phyloP scores from a whole-genome alignment of 2,888 invertebrate genomes.

The Augiades crinisus region DNA sequence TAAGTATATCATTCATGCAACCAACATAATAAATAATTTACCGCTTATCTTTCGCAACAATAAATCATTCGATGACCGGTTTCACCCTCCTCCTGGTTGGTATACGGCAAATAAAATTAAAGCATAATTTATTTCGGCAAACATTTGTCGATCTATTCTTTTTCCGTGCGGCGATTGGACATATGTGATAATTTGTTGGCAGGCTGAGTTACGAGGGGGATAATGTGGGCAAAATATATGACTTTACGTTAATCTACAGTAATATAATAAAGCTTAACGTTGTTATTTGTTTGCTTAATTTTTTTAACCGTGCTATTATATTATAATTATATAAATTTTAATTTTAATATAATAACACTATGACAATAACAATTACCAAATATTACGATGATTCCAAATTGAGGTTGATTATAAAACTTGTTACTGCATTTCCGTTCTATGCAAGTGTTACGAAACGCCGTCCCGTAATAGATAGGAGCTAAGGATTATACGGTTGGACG shows the following conservation, averaged over 20 bases:
- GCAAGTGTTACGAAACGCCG: neutral
- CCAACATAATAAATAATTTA: too few species aligned
- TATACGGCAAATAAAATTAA: conserved; percentile 45
- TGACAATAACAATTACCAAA: too few species aligned
- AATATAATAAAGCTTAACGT: neutral
- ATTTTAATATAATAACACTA: too few species aligned
- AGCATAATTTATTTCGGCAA: conserved; percentile 38
- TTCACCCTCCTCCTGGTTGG: conserved; percentile 37
- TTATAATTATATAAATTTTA: too few species aligned
- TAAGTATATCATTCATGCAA: too few species aligned
- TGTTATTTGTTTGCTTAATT: too few species aligned
- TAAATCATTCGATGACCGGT: neutral
- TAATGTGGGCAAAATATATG: neutral
- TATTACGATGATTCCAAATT: too few species aligned
- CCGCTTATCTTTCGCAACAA: too few species aligned
- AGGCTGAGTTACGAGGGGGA: neutral
- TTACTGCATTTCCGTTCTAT: neutral
- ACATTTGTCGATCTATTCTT: neutral
- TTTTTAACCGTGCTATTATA: too few species aligned
- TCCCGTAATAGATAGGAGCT: conserved; percentile 8
- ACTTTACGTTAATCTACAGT: neutral
- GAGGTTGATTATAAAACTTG: neutral
- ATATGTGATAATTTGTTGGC: neutral
- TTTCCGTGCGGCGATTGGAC: neutral
- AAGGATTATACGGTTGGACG: conserved; percentile 10